These are phyloP conservation scores for Cynodonichthys magdalenae DNA, from an alignment of 2,797 vertebrate genomes.

Conservation along the genomic window DNA sequence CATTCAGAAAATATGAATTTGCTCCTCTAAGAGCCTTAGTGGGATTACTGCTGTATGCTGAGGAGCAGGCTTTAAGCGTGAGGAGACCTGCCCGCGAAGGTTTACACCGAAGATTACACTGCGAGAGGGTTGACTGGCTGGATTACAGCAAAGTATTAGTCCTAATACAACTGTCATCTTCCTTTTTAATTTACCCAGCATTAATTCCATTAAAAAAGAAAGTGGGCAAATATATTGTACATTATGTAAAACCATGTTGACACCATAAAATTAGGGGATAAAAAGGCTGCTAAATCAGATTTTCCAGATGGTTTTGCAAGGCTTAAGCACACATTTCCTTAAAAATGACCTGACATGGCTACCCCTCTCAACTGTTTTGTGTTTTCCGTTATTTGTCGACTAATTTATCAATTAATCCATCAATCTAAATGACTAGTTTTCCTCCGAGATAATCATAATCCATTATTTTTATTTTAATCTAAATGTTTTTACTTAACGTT, in stretches of 20 bases:
- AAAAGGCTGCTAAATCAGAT: slow-evolving; percentile 31
- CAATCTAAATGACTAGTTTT: too few relatives aligned
- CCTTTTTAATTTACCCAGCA: slow-evolving; percentile 60
- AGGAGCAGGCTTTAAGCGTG: slow-evolving; percentile 71
- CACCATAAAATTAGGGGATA: slow-evolving; percentile 1
- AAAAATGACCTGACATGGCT: too few relatives aligned
- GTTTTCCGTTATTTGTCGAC: too few relatives aligned
- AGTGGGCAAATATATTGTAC: slow-evolving; percentile 24
- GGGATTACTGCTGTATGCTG: slow-evolving; percentile 76
- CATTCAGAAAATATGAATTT: slow-evolving; percentile 73
- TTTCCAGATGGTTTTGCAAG: slow-evolving; percentile 3
- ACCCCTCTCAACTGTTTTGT: too few relatives aligned
- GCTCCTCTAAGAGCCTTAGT: slow-evolving; percentile 81
- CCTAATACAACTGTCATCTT: slow-evolving; percentile 70
- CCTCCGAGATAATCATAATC: too few relatives aligned
- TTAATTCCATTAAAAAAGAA: slow-evolving; percentile 36
- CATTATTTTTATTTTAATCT: too few relatives aligned
- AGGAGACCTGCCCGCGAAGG: slow-evolving; percentile 74
- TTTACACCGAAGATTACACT: slow-evolving; percentile 76
- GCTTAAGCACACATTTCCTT: neutral
- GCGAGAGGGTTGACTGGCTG: slow-evolving; percentile 67
- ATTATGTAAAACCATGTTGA: slow-evolving; percentile 9
- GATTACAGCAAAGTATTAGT: slow-evolving; percentile 73
- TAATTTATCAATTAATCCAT: too few relatives aligned
- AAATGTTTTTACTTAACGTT: neutral